A percentile compares a stretch with the other conserved stretches of the same genome.
Evolutionary conservation across 2,113 vertebrate genomes (phyloP).

Genomic region (Anseranas semipalmata): DNA sequence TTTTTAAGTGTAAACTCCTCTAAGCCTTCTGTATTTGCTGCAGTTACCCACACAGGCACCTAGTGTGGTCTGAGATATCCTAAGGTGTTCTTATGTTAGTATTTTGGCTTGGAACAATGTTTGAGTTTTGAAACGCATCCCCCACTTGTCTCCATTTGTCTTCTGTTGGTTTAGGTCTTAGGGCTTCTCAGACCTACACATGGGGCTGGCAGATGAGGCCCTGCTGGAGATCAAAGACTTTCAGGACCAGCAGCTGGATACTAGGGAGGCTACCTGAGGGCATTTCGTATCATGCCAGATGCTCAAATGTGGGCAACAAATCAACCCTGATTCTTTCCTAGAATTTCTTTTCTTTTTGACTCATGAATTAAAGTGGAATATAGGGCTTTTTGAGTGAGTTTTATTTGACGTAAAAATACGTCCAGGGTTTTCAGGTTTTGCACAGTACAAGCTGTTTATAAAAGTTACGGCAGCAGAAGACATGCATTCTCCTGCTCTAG

Average conservation of each 20-base stretch:
- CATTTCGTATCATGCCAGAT: not conserved
- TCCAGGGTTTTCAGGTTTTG: not conserved
- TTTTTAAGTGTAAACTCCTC: not conserved
- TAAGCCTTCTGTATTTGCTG: not conserved
- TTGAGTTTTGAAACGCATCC: not conserved
- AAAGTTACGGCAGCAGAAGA: not conserved
- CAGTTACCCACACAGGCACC: not conserved
- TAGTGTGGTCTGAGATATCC: not conserved
- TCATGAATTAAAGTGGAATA: not conserved
- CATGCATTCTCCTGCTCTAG: not conserved
- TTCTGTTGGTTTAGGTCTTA: not conserved
- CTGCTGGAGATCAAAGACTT: slow-evolving; percentile 26
- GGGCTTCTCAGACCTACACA: not conserved
- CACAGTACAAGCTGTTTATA: not conserved
- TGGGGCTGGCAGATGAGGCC: slow-evolving; percentile 4
- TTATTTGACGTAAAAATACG: not conserved
- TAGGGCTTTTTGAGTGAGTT: not conserved
- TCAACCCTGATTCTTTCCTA: not conserved
- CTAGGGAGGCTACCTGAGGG: not conserved
- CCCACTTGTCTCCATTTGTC: not conserved
- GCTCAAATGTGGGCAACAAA: not conserved
- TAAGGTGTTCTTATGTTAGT: slow-evolving; percentile 11
- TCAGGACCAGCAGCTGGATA: slow-evolving; percentile 25
- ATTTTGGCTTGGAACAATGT: not conserved
- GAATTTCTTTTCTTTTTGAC: not conserved